Base-by-base conservation (phyloP, 2,888 invertebrate species). In the Amblyjoppa fuscipennis region DNA sequence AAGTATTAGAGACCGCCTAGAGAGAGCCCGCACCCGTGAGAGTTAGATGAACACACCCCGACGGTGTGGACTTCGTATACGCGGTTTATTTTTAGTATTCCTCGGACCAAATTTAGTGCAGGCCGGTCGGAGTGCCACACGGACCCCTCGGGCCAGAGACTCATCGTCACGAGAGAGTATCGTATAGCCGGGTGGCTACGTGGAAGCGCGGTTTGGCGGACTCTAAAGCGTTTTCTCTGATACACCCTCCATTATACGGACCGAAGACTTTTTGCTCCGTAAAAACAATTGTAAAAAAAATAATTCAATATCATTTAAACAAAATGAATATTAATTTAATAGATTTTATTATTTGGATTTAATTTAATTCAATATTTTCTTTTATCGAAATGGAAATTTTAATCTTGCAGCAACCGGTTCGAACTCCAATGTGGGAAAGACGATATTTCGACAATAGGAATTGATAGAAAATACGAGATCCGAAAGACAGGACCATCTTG, bases 81-180 rank as follows among this genome's bases (percentile, higher is more conserved):
- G 77, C 80, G 88, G n/a, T 53, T 91, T 94, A 94, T 93, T 93
- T 93, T 94, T 92, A 90, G 93, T 89, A 83, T 87, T 87, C 89
- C 91, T 91, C 92, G 89, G 91, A 93, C 94, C 94, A 94, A 94
- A 94, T 94, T 94, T 94, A 94, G 94, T 93, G 91, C 91, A 92
- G 28, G 3, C 89, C 89, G 87, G 91, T 88, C 89, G 88, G 90
- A 81, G 79, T 68, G 53, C 77, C 45, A 59, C 76, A 68, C 49
- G 34, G 79, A 73, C 49, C 45, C 66, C 41, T 75, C 64, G 59
- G 74, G 70, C 61, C 64, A 45, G 66, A 56, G 64, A 77, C 49
- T 73, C 73, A 41, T 74, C 73, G 45, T 85, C 82, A 71, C 83
- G 78, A 61, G 88, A 90, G 91, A 90, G 93, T 93, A 93, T 93